A percentile compares a stretch with the other conserved stretches of the same genome.
phyloP scores from a whole-genome alignment of 2,113 vertebrate species.

The Onychostruthus taczanowskii region DNA sequence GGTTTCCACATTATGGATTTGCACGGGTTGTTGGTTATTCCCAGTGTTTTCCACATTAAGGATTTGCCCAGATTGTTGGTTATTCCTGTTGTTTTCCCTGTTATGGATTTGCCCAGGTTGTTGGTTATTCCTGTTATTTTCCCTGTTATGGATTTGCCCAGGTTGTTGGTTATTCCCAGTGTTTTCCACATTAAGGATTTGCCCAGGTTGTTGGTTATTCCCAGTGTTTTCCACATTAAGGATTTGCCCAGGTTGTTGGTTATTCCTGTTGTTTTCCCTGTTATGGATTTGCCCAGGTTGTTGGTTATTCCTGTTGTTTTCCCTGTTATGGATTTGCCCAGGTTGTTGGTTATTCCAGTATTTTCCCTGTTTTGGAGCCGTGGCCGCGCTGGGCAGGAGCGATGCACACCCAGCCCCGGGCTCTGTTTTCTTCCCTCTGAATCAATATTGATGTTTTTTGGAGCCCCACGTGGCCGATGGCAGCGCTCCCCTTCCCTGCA shows the following conservation, averaged over 20 bases:
- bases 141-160: rapidly evolving
- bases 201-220: background rate
- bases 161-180: rapidly evolving
- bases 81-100: rapidly evolving
- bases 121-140: rapidly evolving
- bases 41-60: background rate
- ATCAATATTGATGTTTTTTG: background rate
- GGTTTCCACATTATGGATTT: rapidly evolving
- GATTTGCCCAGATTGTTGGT: background rate
- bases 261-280: rapidly evolving
- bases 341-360: background rate
- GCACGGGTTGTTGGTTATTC: background rate
- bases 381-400: background rate
- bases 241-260: background rate
- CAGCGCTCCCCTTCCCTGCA: background rate
- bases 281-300: background rate
- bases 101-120: background rate
- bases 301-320: rapidly evolving
- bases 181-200: rapidly evolving
- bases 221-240: rapidly evolving
- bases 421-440: background rate
- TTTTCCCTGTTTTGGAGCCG: background rate
- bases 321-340: rapidly evolving
- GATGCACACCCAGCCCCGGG: background rate
- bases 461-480: rapidly evolving